Base-by-base conservation (phyloP, 1,140 invertebrate genomes). In the Cryptotermes secundus region DNA sequence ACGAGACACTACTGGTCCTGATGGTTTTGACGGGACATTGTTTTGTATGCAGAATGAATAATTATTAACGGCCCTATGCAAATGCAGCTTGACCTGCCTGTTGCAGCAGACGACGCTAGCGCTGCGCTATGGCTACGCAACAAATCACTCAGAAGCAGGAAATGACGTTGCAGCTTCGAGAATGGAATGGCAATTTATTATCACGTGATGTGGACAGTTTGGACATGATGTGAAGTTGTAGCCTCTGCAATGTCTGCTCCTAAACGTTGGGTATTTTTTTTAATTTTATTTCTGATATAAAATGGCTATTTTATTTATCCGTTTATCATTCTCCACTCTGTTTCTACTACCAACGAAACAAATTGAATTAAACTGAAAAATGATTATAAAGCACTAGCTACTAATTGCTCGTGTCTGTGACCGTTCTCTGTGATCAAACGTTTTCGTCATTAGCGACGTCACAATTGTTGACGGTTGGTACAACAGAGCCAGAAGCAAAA, bases 71-170 rank as follows among this genome's bases (percentile, higher is more conserved):
- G 24, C 4, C 80, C 2, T 35, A 81, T 81, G 80, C 80, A 81
- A 81, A 35, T 81, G n/a, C 35, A 38, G 80, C 80, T 49, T 49
- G 14, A 19, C 45, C 16, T 49, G n/a, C 59, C 59, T n/a, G 59
- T 14, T 10, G 59, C 59, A 72, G 59, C 59, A 72, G 59, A 72
- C 2, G n/a, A n/a, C 59, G 26, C 59, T 14, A 72, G 59, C 59
- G 26, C 59, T 1, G 26, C 59, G n/a, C n/a, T n/a, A 16, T 16
- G 26, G 7, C 59, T n/a, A 72, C 26, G 80, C 80, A 38, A 81
- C 80, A 81, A 81, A 81, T 81, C 80, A 81, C 80, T 81, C 80
- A 81, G 42, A 81, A 81, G 35, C 80, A 81, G 35, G 80, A 81
- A 81, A 81, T 45, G 80, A 45, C 80, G 9, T 49, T 19, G 45